A percentile compares a stretch with the other conserved stretches of the same genome.
Evolutionary conservation across 2,888 invertebrate species (phyloP).

Genomic region (Lycia hirtaria): DNA sequence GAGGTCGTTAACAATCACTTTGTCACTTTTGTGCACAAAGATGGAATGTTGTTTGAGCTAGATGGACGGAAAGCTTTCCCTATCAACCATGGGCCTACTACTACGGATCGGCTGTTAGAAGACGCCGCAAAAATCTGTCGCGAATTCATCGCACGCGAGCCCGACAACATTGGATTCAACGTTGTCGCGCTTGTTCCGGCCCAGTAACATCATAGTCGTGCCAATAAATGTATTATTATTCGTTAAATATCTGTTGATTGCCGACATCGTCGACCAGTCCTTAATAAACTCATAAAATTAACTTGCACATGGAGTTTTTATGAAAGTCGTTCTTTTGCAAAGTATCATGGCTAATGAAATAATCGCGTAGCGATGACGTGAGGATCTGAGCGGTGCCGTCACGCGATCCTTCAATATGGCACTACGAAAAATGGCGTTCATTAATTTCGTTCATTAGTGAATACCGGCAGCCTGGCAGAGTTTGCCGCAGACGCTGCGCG

Average conservation of each 20-base stretch:
- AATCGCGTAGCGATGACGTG: conserved; percentile 55
- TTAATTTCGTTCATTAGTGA: conserved; percentile 71
- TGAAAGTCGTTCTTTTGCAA: conserved; percentile 43
- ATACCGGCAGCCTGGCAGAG: conserved; percentile 56
- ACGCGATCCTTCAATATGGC: conserved; percentile 66
- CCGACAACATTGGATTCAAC: conserved; percentile 94
- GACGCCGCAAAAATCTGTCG: conserved; percentile 94
- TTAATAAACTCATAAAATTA: conserved; percentile 45
- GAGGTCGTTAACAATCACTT: conserved; percentile 94
- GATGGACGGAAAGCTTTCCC: conserved; percentile 89
- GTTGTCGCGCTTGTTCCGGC: conserved; percentile 91
- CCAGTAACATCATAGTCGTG: conserved; percentile 46
- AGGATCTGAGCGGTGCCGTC: conserved; percentile 52
- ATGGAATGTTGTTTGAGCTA: conserved; percentile 93
- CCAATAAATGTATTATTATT: conserved; percentile 16
- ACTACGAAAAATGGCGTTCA: conserved; percentile 67
- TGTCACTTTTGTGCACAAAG: conserved; percentile 93
- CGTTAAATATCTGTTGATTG: conserved; percentile 26
- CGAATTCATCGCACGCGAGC: conserved; percentile 93
- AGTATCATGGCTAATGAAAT: conserved; percentile 53
- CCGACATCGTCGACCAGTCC: conserved; percentile 38
- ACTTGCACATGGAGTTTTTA: conserved; percentile 38
- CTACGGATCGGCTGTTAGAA: conserved; percentile 89
- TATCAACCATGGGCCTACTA: conserved; percentile 92
- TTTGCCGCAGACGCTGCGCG: conserved; percentile 44